These are phyloP conservation scores for Hydrolagus colliei DNA, from an alignment of 2,797 vertebrate genomes.

Conservation along the genomic window DNA sequence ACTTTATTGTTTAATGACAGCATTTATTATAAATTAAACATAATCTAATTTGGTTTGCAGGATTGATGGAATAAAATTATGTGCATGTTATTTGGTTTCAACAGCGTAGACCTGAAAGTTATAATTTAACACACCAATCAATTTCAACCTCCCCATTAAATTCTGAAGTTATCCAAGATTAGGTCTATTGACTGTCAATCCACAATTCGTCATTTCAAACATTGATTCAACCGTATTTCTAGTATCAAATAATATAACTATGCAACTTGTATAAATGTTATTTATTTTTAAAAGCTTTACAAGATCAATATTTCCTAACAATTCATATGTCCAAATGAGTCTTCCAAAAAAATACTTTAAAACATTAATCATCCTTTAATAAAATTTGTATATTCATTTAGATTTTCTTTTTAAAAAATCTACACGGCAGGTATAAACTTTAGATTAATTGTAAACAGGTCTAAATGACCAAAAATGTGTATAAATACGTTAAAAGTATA, in stretches of 20 bases:
- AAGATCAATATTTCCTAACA: too few species aligned
- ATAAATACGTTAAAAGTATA: neutral
- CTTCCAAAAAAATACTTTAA: too few species aligned
- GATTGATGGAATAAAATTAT: neutral
- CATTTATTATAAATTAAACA: too few species aligned
- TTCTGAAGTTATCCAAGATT: neutral
- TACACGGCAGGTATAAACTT: neutral
- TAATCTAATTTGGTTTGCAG: too few species aligned
- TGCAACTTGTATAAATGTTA: too few species aligned
- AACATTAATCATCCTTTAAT: too few species aligned
- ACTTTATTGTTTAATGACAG: too few species aligned
- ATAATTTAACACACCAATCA: neutral
- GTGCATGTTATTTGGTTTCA: neutral
- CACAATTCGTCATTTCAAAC: neutral
- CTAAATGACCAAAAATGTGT: neutral
- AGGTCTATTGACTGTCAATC: neutral
- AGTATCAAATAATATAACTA: neutral
- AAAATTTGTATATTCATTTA: too few species aligned
- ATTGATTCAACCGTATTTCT: neutral
- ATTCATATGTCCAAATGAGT: too few species aligned
- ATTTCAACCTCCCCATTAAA: slow-evolving; percentile 1
- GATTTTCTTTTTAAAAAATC: neutral
- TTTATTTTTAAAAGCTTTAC: too few species aligned
- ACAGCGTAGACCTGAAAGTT: neutral
- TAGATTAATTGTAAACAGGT: neutral